Evolutionary conservation across 2,888 invertebrate species (phyloP), one percentile per base, ranked within the genome.

Genomic region (Deilephila elpenor): DNA sequence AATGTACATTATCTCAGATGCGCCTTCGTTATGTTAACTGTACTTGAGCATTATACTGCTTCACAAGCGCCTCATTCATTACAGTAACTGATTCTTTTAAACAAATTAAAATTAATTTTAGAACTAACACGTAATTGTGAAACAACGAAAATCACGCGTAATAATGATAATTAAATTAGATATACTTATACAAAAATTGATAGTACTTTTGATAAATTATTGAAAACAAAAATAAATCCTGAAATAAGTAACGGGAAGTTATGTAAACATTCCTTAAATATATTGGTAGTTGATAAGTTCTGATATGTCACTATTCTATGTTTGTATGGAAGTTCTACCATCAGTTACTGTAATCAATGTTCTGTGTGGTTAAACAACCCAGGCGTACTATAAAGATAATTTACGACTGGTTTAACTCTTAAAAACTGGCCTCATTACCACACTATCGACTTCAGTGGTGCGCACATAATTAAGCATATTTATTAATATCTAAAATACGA

Each of bases 1-100:
- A 94, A 93, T 93, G 90, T 93, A 93, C 93, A 94, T 89, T 88
- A 89, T 91, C 87, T 91, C 91, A 92, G 93, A 93, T 92, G 91
- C 93, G 85, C 85, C 73, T 20, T 19, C 71, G 32, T 61, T 25
- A 25, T 53, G 70, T 60, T 37, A 44, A 51, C 25, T 56, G 70
- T 71, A 71, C 61, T 70, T 73, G 73, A 73, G 73, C 73, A 70
- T 73, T 70, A 53, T 14, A 70, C 32, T 53, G 44, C n/a, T 60
- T 59, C 37, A 6, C 80, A 83, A 79, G 78, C 78, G 79, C 79
- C 77, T 79, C 78, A 81, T 83, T 84, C 84, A 84, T 81, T 82
- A 84, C 87, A 89, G 87, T 86, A 86, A 86, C 84, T 51, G 51
- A 72, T n/a, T 64, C 20, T 11, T 5, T n/a, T 56, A 56, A n/a